These are phyloP conservation scores for Entosphenus tridentatus DNA, from an alignment of 2,113 vertebrate species.

Conservation along the genomic window DNA sequence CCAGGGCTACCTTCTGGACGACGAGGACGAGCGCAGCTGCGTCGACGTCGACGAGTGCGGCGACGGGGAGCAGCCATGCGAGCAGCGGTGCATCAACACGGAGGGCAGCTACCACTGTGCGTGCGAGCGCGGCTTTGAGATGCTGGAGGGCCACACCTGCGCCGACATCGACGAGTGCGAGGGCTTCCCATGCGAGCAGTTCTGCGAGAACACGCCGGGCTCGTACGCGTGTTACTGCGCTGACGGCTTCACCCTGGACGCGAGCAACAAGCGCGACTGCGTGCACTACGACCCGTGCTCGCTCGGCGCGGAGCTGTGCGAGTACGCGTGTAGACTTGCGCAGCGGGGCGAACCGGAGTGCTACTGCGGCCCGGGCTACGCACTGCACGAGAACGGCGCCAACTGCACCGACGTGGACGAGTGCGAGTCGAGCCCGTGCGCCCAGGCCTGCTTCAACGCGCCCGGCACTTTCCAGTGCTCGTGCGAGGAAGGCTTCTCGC, in stretches of 20 bases:
- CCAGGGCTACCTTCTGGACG: background rate
- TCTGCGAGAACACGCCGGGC: background rate
- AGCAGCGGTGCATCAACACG: slow-evolving; percentile 6
- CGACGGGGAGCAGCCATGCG: background rate
- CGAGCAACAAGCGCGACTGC: background rate
- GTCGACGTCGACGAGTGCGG: slow-evolving; percentile 3
- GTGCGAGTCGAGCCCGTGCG: background rate
- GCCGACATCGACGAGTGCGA: background rate
- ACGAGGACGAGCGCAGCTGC: background rate
- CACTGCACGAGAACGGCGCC: background rate
- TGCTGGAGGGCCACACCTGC: background rate
- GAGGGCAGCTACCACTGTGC: background rate
- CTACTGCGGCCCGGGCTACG: background rate
- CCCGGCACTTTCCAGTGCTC: slow-evolving; percentile 4
- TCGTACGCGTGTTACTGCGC: background rate
- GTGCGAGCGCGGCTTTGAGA: background rate
- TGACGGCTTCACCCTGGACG: background rate
- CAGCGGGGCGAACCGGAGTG: background rate
- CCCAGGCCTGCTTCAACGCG: background rate
- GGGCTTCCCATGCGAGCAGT: background rate
- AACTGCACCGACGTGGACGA: slow-evolving; percentile 5
- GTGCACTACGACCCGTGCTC: background rate
- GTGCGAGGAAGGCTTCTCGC: background rate
- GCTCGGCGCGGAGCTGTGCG: too few relatives aligned
- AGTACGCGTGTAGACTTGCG: too few relatives aligned